Percentiles rank a stretch among this genome's conserved stretches.
Conservation (phyloP, 1,140 invertebrate species). For the Odontomachus brunneus region DNA sequence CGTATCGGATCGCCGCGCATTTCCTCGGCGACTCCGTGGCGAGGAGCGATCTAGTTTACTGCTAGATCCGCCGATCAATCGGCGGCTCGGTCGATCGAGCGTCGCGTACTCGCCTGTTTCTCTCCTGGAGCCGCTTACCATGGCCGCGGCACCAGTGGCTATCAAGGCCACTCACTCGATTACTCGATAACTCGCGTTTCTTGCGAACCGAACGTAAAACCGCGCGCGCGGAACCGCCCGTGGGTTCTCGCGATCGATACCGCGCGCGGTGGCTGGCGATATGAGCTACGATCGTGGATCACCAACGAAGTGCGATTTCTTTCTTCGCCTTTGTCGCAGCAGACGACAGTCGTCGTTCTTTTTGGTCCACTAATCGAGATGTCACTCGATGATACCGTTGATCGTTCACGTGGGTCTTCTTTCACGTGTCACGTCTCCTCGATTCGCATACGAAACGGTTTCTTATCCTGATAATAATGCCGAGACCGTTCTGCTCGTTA, state of each 20-base stretch:
- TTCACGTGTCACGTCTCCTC: conserved; percentile 1
- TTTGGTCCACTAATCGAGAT: not conserved
- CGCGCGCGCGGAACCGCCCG: conserved; percentile 50
- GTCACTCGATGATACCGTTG: conserved; percentile 5
- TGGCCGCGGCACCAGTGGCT: conserved; percentile 51
- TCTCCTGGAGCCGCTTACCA: conserved; percentile 51
- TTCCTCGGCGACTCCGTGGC: not conserved
- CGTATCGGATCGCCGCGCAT: not conserved
- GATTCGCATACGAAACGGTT: conserved; percentile 37
- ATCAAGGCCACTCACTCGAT: conserved; percentile 82
- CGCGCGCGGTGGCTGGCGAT: not conserved
- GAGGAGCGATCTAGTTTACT: conserved; percentile 27
- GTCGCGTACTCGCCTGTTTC: conserved; percentile 59
- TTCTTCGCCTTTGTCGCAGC: not conserved
- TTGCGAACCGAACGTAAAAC: conserved; percentile 68
- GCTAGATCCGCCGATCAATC: conserved; percentile 55
- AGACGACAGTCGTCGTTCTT: not conserved
- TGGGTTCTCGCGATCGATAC: conserved; percentile 5
- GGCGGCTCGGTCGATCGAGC: conserved; percentile 19
- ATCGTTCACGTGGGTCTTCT: not conserved
- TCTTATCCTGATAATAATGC: conserved; percentile 38
- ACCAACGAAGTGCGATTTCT: conserved; percentile 3
- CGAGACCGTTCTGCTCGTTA: conserved; percentile 53
- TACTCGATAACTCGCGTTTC: conserved; percentile 78
- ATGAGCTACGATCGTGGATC: not conserved